Base-by-base conservation (phyloP, 2,888 invertebrate genomes). In the Aplocera efformata region DNA sequence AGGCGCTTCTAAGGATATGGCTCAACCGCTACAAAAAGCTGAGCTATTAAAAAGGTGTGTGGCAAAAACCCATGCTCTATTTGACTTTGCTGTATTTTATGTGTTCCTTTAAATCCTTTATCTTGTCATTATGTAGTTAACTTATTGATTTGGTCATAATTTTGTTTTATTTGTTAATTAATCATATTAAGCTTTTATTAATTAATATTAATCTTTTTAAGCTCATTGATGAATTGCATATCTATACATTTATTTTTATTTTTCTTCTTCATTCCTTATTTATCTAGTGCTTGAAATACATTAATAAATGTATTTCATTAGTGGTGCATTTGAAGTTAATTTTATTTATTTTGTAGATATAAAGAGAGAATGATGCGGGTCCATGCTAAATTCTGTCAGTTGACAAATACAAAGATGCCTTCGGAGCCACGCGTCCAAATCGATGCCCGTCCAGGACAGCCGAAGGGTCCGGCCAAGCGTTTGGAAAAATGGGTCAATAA, bases 361-460 rank as follows among this genome's bases (percentile, higher is more conserved):
- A 85, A 88, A 56, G 80, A 82, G 37, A 73, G 89, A 45, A 73
- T 89, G 67, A 74, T 85, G 5, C 67, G 79, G 6, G 83, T 89
- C 0, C 82, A 89, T 48, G 88, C 90, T n/a, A 91, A 91, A 66
- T 89, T 92, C 53, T 92, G 92, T 72, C 90, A 92, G 63, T 60
- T 92, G 53, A 91, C 90, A 0, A 91, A 91, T 27, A 82, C 82
- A 0, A 83, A 80, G 57, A 76, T 85, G 80, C 85, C 84, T 0
- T 84, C 85, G 0, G 85, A 86, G 43, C 79, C 85, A 4, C 73
- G 75, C 1, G 65, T 86, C 1, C 66, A 72, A 13, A 62, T 89
- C 10, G 79, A 84, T 7, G 60, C 77, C 3, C 62, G 79, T 1
- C 76, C 72, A 0, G 82, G 86, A 0, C 74, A 71, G 20, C 79